Conservation (phyloP, 2,113 vertebrate genomes). For the Petrocephalus microphthalmus region DNA sequence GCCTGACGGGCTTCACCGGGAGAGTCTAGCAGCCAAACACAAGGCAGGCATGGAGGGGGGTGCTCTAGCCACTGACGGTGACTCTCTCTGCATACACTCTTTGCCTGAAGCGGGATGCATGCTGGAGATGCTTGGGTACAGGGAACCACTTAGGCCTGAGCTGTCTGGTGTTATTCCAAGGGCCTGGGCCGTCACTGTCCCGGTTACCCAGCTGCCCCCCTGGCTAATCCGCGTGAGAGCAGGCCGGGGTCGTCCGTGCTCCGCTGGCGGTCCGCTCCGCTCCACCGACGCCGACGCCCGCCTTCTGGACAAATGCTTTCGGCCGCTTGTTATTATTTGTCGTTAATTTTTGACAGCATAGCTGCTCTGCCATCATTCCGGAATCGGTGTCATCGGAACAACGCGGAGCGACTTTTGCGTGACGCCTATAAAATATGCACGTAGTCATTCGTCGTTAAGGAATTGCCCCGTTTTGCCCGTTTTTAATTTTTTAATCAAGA, state of each 20-base stretch:
- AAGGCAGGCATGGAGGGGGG: too few relatives aligned
- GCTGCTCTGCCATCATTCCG: slow-evolving; percentile 34
- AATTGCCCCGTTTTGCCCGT: neutral
- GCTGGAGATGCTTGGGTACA: neutral
- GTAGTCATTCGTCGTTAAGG: neutral
- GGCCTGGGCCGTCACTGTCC: slow-evolving; percentile 16
- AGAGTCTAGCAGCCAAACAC: neutral
- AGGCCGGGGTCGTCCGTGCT: slow-evolving; percentile 35
- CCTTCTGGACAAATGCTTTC: slow-evolving; percentile 51
- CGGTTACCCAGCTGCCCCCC: slow-evolving; percentile 41
- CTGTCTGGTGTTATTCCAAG: neutral
- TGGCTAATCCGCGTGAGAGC: slow-evolving; percentile 33
- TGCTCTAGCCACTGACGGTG: neutral
- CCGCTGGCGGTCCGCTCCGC: slow-evolving; percentile 32
- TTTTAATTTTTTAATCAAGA: neutral
- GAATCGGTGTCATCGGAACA: neutral
- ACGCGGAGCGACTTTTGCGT: neutral
- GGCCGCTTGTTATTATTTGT: slow-evolving; percentile 62
- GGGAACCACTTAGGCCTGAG: neutral
- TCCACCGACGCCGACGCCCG: slow-evolving; percentile 37
- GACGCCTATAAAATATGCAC: neutral
- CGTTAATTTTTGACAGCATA: slow-evolving; percentile 62
- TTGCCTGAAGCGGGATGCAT: neutral
- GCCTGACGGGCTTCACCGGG: too few relatives aligned
- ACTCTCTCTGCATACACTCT: neutral